These are phyloP conservation scores for Pterocles gutturalis DNA, from an alignment of 2,113 vertebrate species.

Conservation along the genomic window DNA sequence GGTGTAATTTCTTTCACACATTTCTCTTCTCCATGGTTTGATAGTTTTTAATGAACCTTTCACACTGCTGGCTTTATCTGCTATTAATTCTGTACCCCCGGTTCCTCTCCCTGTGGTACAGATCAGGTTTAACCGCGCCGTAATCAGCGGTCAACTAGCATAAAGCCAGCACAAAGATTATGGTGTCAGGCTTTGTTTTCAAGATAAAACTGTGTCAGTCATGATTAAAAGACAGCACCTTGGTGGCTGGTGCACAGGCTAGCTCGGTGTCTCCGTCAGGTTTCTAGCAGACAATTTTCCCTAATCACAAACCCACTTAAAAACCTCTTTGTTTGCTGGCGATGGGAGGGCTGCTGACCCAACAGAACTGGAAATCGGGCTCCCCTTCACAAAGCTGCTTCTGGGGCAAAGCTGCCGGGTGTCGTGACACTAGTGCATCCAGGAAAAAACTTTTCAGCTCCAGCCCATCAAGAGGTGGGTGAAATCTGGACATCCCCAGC, in stretches of 20 bases:
- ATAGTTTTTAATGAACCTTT: conserved; percentile 4
- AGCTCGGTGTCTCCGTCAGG: not conserved
- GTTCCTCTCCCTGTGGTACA: not conserved
- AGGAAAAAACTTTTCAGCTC: not conserved
- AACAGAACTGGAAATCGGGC: accelerated
- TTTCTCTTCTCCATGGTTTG: not conserved
- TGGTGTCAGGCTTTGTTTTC: not conserved
- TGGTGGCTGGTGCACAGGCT: accelerated
- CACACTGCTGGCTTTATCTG: not conserved
- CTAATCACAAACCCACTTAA: not conserved
- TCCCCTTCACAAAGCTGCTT: not conserved
- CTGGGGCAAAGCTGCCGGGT: not conserved
- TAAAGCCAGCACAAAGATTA: not conserved
- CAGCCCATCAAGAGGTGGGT: accelerated
- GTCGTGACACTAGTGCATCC: accelerated
- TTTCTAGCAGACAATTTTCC: not conserved
- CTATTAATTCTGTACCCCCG: not conserved
- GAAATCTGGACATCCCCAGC: not conserved
- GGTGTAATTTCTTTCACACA: not conserved
- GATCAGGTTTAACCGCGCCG: not conserved
- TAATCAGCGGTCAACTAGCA: not conserved
- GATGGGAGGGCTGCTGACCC: not conserved
- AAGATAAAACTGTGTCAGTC: not conserved
- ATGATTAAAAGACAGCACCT: not conserved
- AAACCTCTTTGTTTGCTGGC: not conserved